phyloP scores from a whole-genome alignment of 1,140 invertebrate species.

The Hypothenemus hampei region DNA sequence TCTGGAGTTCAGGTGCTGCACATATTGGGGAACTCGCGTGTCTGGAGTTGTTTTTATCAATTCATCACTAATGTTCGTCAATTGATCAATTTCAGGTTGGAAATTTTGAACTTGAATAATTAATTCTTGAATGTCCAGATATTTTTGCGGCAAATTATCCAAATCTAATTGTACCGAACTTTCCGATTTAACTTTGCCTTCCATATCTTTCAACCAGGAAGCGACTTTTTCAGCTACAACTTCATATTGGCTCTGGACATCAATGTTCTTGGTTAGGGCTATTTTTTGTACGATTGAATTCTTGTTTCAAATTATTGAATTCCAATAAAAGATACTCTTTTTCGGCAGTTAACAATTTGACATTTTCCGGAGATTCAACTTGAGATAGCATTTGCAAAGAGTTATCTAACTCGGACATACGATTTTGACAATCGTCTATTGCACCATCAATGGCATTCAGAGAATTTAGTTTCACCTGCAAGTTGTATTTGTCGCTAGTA shows the following conservation, averaged over 20 bases:
- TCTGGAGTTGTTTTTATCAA: conserved; percentile 75
- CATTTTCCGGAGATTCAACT: conserved; percentile 62
- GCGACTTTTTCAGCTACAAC: conserved; percentile 67
- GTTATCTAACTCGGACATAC: conserved; percentile 62
- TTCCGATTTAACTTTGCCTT: conserved; percentile 71
- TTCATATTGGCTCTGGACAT: conserved; percentile 78
- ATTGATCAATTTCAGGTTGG: conserved; percentile 48
- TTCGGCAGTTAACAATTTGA: conserved; percentile 58
- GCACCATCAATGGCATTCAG: conserved; percentile 71
- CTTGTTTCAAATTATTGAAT: conserved; percentile 61
- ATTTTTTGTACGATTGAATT: conserved; percentile 64
- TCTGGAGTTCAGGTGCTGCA: conserved; percentile 68
- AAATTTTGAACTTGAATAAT: conserved; percentile 60
- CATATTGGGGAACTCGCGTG: conserved; percentile 72
- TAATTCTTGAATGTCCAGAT: conserved; percentile 60
- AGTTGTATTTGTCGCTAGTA: conserved; percentile 81
- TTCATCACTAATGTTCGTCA: conserved; percentile 64
- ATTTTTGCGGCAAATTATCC: conserved; percentile 65
- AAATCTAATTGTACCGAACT: conserved; percentile 65
- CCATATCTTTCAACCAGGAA: conserved; percentile 82
- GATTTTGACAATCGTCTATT: conserved; percentile 61
- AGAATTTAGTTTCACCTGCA: conserved; percentile 85
- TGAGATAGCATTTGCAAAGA: conserved; percentile 61
- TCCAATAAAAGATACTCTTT: conserved; percentile 62
- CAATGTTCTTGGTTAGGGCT: conserved; percentile 66